Percentiles rank a stretch among this genome's conserved stretches.
These are phyloP conservation scores for Sesia apiformis DNA, from an alignment of 2,888 invertebrate species.

Conservation along the genomic window DNA sequence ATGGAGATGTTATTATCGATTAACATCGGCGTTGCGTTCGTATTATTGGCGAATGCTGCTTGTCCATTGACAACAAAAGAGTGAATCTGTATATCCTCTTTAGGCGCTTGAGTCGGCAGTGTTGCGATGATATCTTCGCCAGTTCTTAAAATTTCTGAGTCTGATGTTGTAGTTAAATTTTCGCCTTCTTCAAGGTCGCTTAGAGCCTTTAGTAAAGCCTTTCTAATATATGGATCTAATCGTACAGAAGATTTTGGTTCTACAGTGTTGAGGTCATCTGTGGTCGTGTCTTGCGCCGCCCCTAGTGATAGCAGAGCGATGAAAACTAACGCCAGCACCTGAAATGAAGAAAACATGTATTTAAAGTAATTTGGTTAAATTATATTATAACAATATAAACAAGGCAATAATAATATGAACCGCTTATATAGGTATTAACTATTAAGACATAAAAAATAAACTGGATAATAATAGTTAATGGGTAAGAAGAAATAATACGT, in stretches of 20 bases:
- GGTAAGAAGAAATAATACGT: background rate
- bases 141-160: slow-evolving; percentile 47
- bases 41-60: slow-evolving; percentile 47
- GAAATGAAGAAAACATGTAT: slow-evolving; percentile 19
- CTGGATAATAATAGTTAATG: too few species aligned
- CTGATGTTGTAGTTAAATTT: slow-evolving; percentile 44
- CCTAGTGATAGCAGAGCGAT: slow-evolving; percentile 32
- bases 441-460: too few species aligned
- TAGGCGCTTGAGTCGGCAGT: slow-evolving; percentile 25
- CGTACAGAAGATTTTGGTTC: slow-evolving; percentile 73
- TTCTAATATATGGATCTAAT: slow-evolving; percentile 82
- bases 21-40: slow-evolving; percentile 39
- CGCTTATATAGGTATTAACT: too few species aligned
- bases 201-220: slow-evolving; percentile 83
- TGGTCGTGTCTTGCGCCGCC: slow-evolving; percentile 40
- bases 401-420: too few species aligned
- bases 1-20: slow-evolving; percentile 58
- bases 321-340: slow-evolving; percentile 43
- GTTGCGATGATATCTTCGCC: slow-evolving; percentile 46
- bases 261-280: slow-evolving; percentile 56
- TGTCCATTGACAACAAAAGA: slow-evolving; percentile 71
- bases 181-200: slow-evolving; percentile 81
- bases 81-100: slow-evolving; percentile 69
- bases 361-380: too few species aligned
- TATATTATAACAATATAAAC: too few species aligned